A percentile compares a stretch with the other conserved stretches of the same genome.
Evolutionary conservation across 2,113 vertebrate genomes (phyloP).

Genomic region (Tragelaphus scriptus): DNA sequence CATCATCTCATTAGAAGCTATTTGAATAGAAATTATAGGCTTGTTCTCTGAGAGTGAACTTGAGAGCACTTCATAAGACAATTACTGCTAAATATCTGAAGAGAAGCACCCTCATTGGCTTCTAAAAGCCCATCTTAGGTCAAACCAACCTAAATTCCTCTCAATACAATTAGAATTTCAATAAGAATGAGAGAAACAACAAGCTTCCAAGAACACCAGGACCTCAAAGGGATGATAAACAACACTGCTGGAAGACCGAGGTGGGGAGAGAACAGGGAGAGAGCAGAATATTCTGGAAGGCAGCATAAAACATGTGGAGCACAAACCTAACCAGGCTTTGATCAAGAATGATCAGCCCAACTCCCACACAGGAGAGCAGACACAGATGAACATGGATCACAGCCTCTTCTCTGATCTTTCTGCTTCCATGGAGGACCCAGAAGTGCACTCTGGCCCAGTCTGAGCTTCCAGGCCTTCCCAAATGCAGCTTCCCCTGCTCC

Average conservation of each 20-base stretch:
- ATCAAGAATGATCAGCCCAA: neutral
- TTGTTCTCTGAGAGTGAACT: conserved; percentile 52
- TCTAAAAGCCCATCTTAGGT: conserved; percentile 65
- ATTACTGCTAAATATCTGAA: conserved; percentile 65
- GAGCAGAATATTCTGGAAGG: neutral
- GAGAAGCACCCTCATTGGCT: conserved; percentile 53
- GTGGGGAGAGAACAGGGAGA: neutral
- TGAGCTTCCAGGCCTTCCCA: neutral
- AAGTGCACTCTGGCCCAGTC: neutral
- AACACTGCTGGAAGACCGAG: neutral
- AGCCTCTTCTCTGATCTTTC: neutral
- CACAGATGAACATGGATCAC: neutral
- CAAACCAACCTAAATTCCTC: conserved; percentile 65
- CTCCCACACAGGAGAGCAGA: neutral
- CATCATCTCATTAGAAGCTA: conserved; percentile 63
- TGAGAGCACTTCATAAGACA: conserved; percentile 68
- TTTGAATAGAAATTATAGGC: conserved; percentile 70
- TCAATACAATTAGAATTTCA: conserved; percentile 64
- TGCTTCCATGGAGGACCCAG: neutral
- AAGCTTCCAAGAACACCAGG: conserved; percentile 49
- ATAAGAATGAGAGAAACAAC: conserved; percentile 45
- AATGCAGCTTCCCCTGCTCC: neutral
- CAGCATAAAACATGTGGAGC: neutral
- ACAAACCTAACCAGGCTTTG: neutral
- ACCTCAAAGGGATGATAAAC: conserved; percentile 12